These are phyloP conservation scores for Drosophila lacertosa DNA, from an alignment of 1,140 invertebrate species.

Conservation along the genomic window DNA sequence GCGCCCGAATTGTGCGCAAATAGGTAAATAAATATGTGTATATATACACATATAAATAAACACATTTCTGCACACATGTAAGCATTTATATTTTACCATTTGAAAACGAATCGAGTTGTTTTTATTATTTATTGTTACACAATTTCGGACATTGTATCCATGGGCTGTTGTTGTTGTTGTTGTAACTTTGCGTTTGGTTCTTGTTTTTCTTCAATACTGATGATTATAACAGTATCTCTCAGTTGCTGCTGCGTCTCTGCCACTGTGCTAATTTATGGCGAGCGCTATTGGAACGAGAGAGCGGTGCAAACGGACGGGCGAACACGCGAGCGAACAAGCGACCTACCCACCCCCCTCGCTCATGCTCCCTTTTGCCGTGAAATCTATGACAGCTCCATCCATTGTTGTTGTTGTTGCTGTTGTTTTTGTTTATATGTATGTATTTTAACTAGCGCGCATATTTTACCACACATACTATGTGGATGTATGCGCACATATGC, in stretches of 20 bases:
- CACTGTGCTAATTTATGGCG: constrained; percentile 60
- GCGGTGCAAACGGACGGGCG: no score
- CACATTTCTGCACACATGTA: constrained; percentile 1
- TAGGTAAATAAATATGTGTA: not conserved
- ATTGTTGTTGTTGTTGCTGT: constrained; percentile 54
- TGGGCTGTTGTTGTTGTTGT: constrained; percentile 34
- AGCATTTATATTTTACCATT: constrained; percentile 26
- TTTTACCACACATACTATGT: constrained; percentile 36
- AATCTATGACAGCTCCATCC: constrained; percentile 52
- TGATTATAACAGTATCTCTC: constrained; percentile 63
- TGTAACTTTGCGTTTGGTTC: constrained; percentile 24
- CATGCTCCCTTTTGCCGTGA: constrained; percentile 40
- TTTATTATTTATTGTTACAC: constrained; percentile 60
- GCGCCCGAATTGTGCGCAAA: constrained; percentile 11
- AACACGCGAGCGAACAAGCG: constrained; percentile 11
- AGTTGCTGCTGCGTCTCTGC: constrained; percentile 33
- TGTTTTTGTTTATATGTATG: constrained; percentile 41
- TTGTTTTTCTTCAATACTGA: constrained; percentile 45
- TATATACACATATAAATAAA: constrained; percentile 3
- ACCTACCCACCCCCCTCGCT: constrained; percentile 34
- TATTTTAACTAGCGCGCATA: constrained; percentile 41
- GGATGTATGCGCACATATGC: constrained; percentile 15
- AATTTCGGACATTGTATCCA: constrained; percentile 47
- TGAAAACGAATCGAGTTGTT: constrained; percentile 17
- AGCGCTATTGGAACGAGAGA: constrained; percentile 26